These are phyloP conservation scores for Sicus ferrugineus DNA, from an alignment of 2,888 invertebrate species.

Conservation along the genomic window DNA sequence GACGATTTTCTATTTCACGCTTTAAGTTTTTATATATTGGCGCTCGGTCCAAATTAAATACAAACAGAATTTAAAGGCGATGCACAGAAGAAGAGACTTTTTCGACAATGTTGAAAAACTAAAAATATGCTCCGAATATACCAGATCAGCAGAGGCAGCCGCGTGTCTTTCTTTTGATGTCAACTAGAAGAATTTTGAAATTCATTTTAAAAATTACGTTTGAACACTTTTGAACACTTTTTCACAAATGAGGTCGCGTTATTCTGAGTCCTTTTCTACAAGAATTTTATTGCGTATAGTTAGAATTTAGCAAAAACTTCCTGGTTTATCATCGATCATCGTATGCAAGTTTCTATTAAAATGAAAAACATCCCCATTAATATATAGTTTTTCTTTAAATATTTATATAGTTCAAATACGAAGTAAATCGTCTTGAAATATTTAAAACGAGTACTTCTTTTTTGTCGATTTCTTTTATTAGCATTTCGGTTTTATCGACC, in stretches of 20 bases:
- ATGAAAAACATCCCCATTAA: not conserved
- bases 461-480: not conserved
- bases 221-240: no score
- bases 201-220: no score
- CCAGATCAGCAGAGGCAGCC: no score
- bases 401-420: not conserved
- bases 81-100: no score
- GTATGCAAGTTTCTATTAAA: not conserved
- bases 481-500: not conserved
- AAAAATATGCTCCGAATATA: constrained; percentile 1
- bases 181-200: not conserved
- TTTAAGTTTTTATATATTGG: not conserved
- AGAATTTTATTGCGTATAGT: not conserved
- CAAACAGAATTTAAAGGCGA: not conserved
- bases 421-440: not conserved
- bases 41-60: constrained; percentile 2
- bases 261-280: not conserved
- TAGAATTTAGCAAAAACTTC: no score
- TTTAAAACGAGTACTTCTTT: not conserved
- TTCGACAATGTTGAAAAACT: not conserved
- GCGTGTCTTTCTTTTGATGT: not conserved
- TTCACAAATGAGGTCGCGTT: no score
- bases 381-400: not conserved
- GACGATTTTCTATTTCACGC: not conserved
- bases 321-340: not conserved